These are phyloP conservation scores for Barnardius zonarius DNA, from an alignment of 2,113 vertebrate species.

Conservation along the genomic window DNA sequence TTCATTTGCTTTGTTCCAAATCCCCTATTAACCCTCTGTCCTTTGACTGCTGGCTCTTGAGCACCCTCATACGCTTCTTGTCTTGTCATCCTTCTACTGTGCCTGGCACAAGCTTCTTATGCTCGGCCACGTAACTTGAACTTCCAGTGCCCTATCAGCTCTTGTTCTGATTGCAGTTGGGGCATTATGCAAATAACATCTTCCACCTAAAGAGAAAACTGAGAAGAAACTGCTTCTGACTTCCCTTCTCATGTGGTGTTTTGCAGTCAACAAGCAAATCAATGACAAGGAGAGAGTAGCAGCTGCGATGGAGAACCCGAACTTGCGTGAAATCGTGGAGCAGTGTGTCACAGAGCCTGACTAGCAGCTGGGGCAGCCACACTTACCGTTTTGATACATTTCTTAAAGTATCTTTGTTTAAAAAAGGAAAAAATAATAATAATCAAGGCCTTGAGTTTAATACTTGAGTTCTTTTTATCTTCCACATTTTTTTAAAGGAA, in stretches of 20 bases:
- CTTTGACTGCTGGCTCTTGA: background rate
- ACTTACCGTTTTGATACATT: background rate
- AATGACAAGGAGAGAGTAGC: slow-evolving; percentile 99
- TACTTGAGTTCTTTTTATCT: slow-evolving; percentile 70
- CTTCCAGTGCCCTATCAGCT: background rate
- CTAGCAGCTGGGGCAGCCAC: slow-evolving; percentile 44
- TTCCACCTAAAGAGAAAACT: background rate
- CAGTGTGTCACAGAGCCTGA: slow-evolving; percentile 93
- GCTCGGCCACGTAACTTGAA: too few species aligned
- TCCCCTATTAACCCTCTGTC: background rate
- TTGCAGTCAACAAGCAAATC: slow-evolving; percentile 98
- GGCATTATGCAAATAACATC: background rate
- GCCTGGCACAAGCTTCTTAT: background rate
- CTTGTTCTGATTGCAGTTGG: rapidly evolving
- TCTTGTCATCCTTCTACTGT: too few species aligned
- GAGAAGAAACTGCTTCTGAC: background rate
- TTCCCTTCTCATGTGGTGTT: background rate
- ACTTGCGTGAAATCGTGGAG: slow-evolving; percentile 92
- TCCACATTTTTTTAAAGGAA: slow-evolving; percentile 46
- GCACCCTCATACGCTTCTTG: rapidly evolving
- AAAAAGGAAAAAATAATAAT: background rate
- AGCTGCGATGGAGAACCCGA: slow-evolving; percentile 97
- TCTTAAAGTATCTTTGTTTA: slow-evolving; percentile 50
- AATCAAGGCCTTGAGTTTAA: slow-evolving; percentile 40
- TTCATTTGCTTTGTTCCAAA: rapidly evolving